A percentile compares a stretch with the other conserved stretches of the same genome.
These are phyloP conservation scores for Brachyopa scutellaris DNA, from an alignment of 2,888 invertebrate genomes.

Conservation along the genomic window DNA sequence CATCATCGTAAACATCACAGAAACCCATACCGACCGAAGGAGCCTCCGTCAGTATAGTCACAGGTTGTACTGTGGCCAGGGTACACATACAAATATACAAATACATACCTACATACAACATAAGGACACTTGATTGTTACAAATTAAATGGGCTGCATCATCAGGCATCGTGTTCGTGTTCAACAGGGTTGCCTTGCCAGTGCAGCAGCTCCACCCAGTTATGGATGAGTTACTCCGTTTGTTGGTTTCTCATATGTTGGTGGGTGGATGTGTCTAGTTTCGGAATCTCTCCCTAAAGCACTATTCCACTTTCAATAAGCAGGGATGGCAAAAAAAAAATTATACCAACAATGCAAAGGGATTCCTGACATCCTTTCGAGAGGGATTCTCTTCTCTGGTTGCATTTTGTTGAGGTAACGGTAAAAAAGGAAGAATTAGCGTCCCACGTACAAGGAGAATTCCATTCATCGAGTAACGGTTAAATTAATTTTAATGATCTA, in stretches of 20 bases:
- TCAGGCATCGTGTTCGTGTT: constrained; percentile 48
- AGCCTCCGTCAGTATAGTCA: not conserved
- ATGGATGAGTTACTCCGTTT: not conserved
- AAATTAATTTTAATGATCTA: constrained; percentile 51
- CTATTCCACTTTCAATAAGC: constrained; percentile 56
- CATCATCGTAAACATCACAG: constrained; percentile 29
- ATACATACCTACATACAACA: constrained; percentile 35
- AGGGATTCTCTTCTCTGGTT: not conserved
- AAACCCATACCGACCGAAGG: not conserved
- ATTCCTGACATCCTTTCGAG: constrained; percentile 19
- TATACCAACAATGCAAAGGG: constrained; percentile 52
- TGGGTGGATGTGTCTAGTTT: constrained; percentile 34
- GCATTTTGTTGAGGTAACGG: not conserved
- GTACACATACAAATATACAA: constrained; percentile 31
- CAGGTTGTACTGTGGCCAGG: not conserved
- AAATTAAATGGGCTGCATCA: constrained; percentile 65
- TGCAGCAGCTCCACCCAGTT: not conserved
- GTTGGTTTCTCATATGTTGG: too few relatives aligned
- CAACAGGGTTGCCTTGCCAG: constrained; percentile 38
- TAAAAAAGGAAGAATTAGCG: constrained; percentile 36
- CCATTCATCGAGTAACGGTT: constrained; percentile 22
- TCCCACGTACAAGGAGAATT: not conserved
- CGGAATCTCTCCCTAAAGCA: constrained; percentile 21
- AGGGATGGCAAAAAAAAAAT: constrained; percentile 27
- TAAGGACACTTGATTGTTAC: constrained; percentile 67